Base-by-base conservation (phyloP, 2,888 invertebrate genomes). In the Cerceris rybyensis region DNA sequence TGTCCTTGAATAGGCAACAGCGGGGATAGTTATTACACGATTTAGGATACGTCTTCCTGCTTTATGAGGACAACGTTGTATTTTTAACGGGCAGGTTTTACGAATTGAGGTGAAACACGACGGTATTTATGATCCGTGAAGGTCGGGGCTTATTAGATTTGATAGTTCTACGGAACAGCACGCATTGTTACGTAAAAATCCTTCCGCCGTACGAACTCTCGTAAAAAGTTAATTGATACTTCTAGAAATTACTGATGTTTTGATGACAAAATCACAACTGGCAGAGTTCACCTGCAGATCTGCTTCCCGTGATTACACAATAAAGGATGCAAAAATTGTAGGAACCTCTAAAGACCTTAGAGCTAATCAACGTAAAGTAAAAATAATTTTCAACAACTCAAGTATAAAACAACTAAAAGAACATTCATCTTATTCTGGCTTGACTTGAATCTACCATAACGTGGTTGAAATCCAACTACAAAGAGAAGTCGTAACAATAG, bases 161-260 rank as follows among this genome's bases (percentile, higher is more conserved):
- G 63, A 13, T 39, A 16, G 42, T 43, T 57, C 14, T 28, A 7
- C n/a, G 55, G 69, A 69, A 69, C 57, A 61, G 14, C 57, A 11
- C 11, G 28, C 14, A 17, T 11, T 46, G 28, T 61, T 61, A 17
- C 61, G 43, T 17, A 61, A 61, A 17, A 16, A 17, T 46, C 49
- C 14, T 61, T 16, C 61, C 17, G 43, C 46, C 13, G 13, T 7
- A 52, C 6, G 52, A 52, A n/a, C 13, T 52, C 5, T 9, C n/a
- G n/a, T 2, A 14, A 52, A 14, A 52, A n/a, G 1, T 52, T 52
- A 52, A 52, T 52, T 52, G 52, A 7, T n/a, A 28, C 57, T 28
- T 57, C 17, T 16, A 9, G 11, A 16, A 28, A 17, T 7, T 57
- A 7, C 17, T 57, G 7, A 43, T n/a, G 17, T 16, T 16, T 5